Conservation (phyloP, 23 tunicate species). For the Ascidia mentula region DNA sequence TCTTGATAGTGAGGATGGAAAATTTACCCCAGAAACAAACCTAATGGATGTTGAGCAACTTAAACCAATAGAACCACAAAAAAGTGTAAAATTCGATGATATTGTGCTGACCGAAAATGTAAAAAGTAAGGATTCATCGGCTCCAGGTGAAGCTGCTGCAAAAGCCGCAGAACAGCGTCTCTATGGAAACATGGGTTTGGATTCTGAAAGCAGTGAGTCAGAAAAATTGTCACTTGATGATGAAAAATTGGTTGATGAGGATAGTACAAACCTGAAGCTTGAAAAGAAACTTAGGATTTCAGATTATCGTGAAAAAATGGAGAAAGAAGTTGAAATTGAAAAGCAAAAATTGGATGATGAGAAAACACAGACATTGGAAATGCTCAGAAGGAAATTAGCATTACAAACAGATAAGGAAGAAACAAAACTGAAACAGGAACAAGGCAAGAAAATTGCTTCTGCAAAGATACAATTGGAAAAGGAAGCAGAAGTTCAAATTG, state of each 20-base stretch:
- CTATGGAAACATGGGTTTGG: slow-evolving; percentile 7
- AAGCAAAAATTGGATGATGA: slow-evolving; percentile 11
- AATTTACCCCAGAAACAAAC: slow-evolving; percentile 18
- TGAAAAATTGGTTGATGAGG: slow-evolving; percentile 21
- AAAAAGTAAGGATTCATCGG: background rate
- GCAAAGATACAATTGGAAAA: background rate
- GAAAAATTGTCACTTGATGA: background rate
- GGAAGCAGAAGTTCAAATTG: slow-evolving; percentile 13
- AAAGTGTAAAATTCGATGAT: background rate
- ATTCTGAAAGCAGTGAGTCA: background rate
- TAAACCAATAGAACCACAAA: slow-evolving; percentile 14
- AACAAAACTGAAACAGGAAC: slow-evolving; percentile 1
- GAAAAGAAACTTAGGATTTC: slow-evolving; percentile 39
- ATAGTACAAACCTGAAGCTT: slow-evolving; percentile 30
- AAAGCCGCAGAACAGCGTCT: slow-evolving; percentile 48
- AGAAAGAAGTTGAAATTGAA: slow-evolving; percentile 55
- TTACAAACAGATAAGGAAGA: slow-evolving; percentile 21
- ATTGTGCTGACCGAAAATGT: background rate
- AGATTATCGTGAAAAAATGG: slow-evolving; percentile 30
- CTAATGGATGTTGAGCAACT: slow-evolving; percentile 36
- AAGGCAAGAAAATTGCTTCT: background rate
- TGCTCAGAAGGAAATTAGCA: slow-evolving; percentile 25
- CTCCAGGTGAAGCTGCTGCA: slow-evolving; percentile 52
- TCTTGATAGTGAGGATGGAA: slow-evolving; percentile 6
- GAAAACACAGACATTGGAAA: slow-evolving; percentile 21